Percentiles rank a stretch among this genome's conserved stretches.
These are phyloP conservation scores for Hipparchia semele DNA, from an alignment of 2,888 invertebrate species.

Conservation along the genomic window DNA sequence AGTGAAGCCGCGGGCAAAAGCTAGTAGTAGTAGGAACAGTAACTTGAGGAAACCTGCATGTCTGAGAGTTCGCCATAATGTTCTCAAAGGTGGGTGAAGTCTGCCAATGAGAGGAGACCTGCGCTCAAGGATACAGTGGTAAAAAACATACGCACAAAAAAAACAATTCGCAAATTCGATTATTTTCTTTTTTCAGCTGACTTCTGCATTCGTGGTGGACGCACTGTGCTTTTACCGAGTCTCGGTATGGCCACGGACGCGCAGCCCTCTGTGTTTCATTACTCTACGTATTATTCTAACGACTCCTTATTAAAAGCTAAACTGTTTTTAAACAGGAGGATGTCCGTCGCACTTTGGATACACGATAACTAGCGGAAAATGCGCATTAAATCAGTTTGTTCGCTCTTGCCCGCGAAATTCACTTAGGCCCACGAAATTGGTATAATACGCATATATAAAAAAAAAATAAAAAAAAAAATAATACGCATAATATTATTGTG, in stretches of 20 bases:
- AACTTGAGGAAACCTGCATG: too few relatives aligned
- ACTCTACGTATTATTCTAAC: constrained; percentile 62
- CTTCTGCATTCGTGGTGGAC: too few relatives aligned
- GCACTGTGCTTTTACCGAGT: background rate
- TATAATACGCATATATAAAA: constrained; percentile 51
- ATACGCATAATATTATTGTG: constrained; percentile 25
- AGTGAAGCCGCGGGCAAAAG: too few relatives aligned
- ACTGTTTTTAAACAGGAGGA: constrained; percentile 57
- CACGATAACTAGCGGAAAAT: constrained; percentile 77
- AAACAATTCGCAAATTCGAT: too few relatives aligned
- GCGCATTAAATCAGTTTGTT: constrained; percentile 67
- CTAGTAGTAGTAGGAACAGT: too few relatives aligned
- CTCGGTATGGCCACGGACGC: background rate
- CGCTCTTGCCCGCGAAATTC: constrained; percentile 39
- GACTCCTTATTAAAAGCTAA: constrained; percentile 72
- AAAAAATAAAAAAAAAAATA: too few relatives aligned
- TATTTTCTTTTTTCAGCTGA: too few relatives aligned
- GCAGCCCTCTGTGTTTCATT: constrained; percentile 38
- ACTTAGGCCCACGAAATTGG: constrained; percentile 59
- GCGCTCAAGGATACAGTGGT: too few relatives aligned
- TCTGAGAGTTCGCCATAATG: too few relatives aligned
- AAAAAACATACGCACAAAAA: too few relatives aligned
- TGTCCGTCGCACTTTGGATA: constrained; percentile 66
- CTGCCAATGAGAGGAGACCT: too few relatives aligned
- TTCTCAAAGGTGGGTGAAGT: too few relatives aligned